Evolutionary conservation across 92 coral and sea anemone species (phyloP), one percentile per base, ranked within the genome.

Genomic region (Blastomussa wellsi): DNA sequence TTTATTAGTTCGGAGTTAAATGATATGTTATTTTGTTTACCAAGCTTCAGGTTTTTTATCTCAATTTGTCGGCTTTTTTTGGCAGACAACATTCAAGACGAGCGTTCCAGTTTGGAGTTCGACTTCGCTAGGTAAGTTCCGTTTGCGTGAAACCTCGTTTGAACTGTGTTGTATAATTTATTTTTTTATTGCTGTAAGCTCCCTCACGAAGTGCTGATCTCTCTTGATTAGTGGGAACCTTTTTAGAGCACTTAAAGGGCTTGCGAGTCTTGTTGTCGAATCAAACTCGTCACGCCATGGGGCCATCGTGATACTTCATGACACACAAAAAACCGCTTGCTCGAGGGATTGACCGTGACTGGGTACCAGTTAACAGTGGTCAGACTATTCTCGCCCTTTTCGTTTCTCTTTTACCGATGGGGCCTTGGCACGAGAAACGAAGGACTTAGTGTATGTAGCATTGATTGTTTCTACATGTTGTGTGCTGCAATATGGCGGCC

Each of bases 111-210:
- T 59, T 38, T 84, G 13, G 92, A 89, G 44, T 89, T 87, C 55
- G 92, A 94, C 80, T 94, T 94, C 60, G 97, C 97, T 32, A 92
- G 97, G 97, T 94, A 8, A n/a, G 91, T 36, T 65, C 35, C 14
- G 39, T 64, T 41, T 39, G 22, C 33, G 31, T 55, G 49, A 44
- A 44, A 44, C 7, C 49, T 44, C 49, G 49, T n/a, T n/a, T n/a
- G n/a, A n/a, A n/a, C n/a, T n/a, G n/a, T n/a, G n/a, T n/a, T n/a
- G n/a, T n/a, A n/a, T n/a, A n/a, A n/a, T n/a, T n/a, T n/a, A n/a
- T n/a, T n/a, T n/a, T n/a, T n/a, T n/a, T n/a, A n/a, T n/a, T n/a
- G n/a, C n/a, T n/a, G n/a, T n/a, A n/a, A n/a, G n/a, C n/a, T n/a
- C n/a, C n/a, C n/a, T n/a, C n/a, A 16, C 2, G 57, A 51, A 51